Evolutionary conservation across 1,140 invertebrate species (phyloP).

Genomic region (Drosophila ohnishii): DNA sequence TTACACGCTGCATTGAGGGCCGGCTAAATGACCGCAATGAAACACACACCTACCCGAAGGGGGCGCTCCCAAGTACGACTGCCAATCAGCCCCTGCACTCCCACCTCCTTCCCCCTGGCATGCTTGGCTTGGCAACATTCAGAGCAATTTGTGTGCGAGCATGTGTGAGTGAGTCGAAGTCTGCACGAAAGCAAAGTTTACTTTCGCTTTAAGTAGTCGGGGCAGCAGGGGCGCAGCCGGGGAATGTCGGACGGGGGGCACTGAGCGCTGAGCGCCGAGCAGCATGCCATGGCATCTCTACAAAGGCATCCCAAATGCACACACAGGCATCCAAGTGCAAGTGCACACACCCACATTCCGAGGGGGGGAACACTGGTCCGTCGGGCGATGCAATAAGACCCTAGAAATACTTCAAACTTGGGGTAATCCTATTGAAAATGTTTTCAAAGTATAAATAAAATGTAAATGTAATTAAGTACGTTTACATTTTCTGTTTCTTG

Average conservation of each 20-base stretch:
- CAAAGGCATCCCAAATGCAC: slow-evolving; percentile 59
- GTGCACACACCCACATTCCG: slow-evolving; percentile 43
- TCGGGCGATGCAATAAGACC: not conserved
- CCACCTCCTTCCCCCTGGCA: not conserved
- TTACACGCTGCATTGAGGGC: slow-evolving; percentile 79
- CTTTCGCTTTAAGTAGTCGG: slow-evolving; percentile 77
- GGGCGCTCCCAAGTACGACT: slow-evolving; percentile 17
- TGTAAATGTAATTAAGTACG: not conserved
- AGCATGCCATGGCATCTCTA: slow-evolving; percentile 56
- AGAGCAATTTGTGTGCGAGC: slow-evolving; percentile 46
- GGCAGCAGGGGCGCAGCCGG: slow-evolving; percentile 9
- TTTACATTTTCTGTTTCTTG: not conserved
- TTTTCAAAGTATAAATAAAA: not conserved
- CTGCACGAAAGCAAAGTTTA: slow-evolving; percentile 73
- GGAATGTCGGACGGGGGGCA: slow-evolving; percentile 10
- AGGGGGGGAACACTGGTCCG: slow-evolving; percentile 15
- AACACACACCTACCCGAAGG: slow-evolving; percentile 59
- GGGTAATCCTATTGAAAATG: not conserved
- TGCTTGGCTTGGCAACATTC: slow-evolving; percentile 49
- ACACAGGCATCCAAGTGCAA: slow-evolving; percentile 66
- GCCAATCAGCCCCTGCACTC: not conserved
- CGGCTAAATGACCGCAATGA: slow-evolving; percentile 78
- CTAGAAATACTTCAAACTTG: slow-evolving; percentile 4
- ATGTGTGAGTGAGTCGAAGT: slow-evolving; percentile 43
- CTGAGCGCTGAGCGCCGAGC: slow-evolving; percentile 26